Percentiles rank a stretch among this genome's conserved stretches.
Evolutionary conservation across 2,888 invertebrate genomes (phyloP).

Genomic region (Cecidostiba fungosa): DNA sequence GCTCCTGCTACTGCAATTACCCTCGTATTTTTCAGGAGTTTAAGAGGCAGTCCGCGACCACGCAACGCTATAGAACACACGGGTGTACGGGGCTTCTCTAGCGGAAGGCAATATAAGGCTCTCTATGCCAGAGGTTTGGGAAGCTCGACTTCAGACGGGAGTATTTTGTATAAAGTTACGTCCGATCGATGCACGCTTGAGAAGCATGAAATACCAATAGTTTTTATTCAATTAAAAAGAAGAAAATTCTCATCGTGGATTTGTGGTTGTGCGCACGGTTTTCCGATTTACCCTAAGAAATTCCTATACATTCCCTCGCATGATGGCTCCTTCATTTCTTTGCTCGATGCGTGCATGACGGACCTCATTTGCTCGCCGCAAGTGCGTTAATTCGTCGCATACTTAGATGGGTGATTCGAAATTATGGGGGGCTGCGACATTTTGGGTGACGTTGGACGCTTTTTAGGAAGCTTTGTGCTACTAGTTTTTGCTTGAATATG

Average conservation of each 20-base stretch:
- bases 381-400: slow-evolving; percentile 49
- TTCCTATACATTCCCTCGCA: slow-evolving; percentile 36
- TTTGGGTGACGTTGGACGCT: too few species aligned
- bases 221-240: not conserved
- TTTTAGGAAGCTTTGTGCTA: too few species aligned
- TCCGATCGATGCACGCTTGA: too few species aligned
- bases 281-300: slow-evolving; percentile 58
- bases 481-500: too few species aligned
- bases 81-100: not conserved
- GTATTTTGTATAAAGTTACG: too few species aligned
- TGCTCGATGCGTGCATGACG: not conserved
- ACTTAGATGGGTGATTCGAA: too few species aligned
- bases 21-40: slow-evolving; percentile 40
- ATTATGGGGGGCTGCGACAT: too few species aligned
- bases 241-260: not conserved
- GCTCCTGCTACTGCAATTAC: not conserved
- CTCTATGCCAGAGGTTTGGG: too few species aligned
- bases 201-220: too few species aligned
- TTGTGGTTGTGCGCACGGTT: too few species aligned
- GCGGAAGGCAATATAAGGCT: not conserved
- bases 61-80: slow-evolving; percentile 12
- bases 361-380: slow-evolving; percentile 58
- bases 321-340: slow-evolving; percentile 6
- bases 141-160: too few species aligned
- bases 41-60: slow-evolving; percentile 6